A percentile compares a stretch with the other conserved stretches of the same genome.
phyloP scores from a whole-genome alignment of 2,888 invertebrate species.

The Luperina nickerlii region DNA sequence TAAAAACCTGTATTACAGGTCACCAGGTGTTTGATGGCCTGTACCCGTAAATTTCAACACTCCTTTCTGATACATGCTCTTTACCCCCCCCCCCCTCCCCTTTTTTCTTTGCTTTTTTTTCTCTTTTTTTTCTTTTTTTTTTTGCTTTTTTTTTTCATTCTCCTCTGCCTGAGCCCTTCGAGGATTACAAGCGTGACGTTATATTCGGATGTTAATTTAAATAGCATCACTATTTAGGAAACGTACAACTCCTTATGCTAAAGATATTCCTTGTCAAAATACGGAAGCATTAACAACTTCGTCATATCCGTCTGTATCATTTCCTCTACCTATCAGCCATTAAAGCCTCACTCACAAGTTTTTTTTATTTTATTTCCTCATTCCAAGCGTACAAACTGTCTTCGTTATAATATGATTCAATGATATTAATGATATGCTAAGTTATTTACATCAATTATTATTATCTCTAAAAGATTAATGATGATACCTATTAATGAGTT shows the following conservation, averaged over 20 bases:
- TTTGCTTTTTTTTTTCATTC: too few species aligned
- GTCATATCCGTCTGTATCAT: conserved; percentile 27
- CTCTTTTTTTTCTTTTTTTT: too few species aligned
- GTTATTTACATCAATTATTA: conserved; percentile 22
- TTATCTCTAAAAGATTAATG: conserved; percentile 26
- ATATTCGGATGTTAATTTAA: background rate
- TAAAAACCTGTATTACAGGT: too few species aligned
- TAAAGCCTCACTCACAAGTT: conserved; percentile 2
- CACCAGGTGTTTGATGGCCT: too few species aligned
- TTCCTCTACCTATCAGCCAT: conserved; percentile 14
- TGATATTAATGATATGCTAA: conserved; percentile 44
- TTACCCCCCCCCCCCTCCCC: too few species aligned
- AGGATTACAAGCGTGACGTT: background rate
- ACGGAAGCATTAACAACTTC: conserved; percentile 32
- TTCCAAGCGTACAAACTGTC: conserved; percentile 28
- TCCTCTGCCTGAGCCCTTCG: background rate
- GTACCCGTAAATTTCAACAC: too few species aligned
- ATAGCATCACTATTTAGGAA: background rate
- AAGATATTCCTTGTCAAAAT: conserved; percentile 16
- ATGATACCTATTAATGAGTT: conserved; percentile 15
- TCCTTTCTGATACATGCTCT: background rate
- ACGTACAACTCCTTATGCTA: background rate
- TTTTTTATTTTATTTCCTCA: conserved; percentile 41
- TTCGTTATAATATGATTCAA: conserved; percentile 20
- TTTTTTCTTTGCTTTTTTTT: too few species aligned